Base-by-base conservation (phyloP, 2,113 vertebrate genomes). In the Bos javanicus region DNA sequence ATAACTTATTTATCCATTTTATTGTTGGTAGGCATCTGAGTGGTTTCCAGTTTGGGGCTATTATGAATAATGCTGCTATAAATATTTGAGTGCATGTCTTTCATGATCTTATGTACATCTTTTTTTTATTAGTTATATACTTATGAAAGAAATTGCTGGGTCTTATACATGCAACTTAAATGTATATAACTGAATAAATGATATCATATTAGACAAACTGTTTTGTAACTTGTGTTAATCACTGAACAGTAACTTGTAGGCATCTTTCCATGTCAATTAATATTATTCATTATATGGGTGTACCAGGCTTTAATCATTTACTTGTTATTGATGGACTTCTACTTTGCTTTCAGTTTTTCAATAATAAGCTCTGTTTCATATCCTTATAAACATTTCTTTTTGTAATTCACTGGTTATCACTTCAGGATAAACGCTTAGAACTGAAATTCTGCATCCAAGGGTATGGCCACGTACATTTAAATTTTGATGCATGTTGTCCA, bases 1-100 rank as follows among this genome's bases (percentile, higher is more conserved):
- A 82, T 94, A 48, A 97, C 84, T 94, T 92, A 84, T 85, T 97
- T 91, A 87, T 62, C n/a, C 19, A 46, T 50, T 85, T 86, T 83
- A 76, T 90, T 62, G 56, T 86, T 60, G 30, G 87, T 62, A 39
- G 67, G n/a, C 67, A 39, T 71, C 36, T 82, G 67, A 25, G 25
- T 56, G 52, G 59, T 50, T 91, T 94, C 62, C 46, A 96, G 87
- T 87, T 94, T 60, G 84, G 39, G 46, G 26, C 39, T 39, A 28
- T 86, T 56, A 48, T 78, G 33, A 87, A 67, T 48, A 36, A 28
- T 36, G 60, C n/a, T 57, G 71, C 80, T 81, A 12, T 92, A 83
- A 92, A 57, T 90, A 94, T 52, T 90, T 23, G 54, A 94, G 67
- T 36, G 12, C 11, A n/a, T 46, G 57, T 86, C 78, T 88, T 94